Evolutionary conservation across 2,113 vertebrate genomes (phyloP), one percentile per base, ranked within the genome.

Genomic region (Mirounga angustirostris): DNA sequence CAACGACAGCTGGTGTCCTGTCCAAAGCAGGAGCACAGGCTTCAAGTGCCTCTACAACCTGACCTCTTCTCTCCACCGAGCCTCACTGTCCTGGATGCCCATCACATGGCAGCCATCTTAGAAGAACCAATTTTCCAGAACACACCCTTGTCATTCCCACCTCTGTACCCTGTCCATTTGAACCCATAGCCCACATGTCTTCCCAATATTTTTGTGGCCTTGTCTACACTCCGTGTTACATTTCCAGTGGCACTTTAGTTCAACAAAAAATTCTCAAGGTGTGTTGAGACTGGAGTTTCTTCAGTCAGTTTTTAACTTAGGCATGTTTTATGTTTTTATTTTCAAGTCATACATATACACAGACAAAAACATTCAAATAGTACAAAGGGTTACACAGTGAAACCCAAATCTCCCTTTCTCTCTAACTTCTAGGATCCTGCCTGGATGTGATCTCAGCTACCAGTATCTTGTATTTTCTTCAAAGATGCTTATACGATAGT

Each of bases 1-100:
- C 52, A 2, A 9, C 84, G 97, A 96, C 85, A 97, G 85, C 79
- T 73, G 74, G 90, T 56, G 85, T 65, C 56, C 56, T 63, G 69
- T 79, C 94, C 76, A 96, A 73, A 91, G 82, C 26, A 26, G 24
- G 21, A 76, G 26, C 73, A 5, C 2, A 5, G 83, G 11, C 81
- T 52, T 24, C 54, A 61, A n/a, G 74, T 50, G 54, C 13, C 36
- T 74, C 33, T 13, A n/a, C 28, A 13, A 0, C 78, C 33, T 65
- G 88, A 78, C 28, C 56, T 33, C 14, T 22, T n/a, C 36, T 52
- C 24, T 69, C 40, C 21, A 43, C 22, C 43, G 21, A 46, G 58
- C 26, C 43, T 61, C 61, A 2, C 74, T 15, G 15, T 46, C 50
- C 46, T 13, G 58, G 63, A 33, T 1, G 12, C 36, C 52, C 1